These are phyloP conservation scores for Smutsia gigantea DNA, from an alignment of 2,797 vertebrate species.

Conservation along the genomic window DNA sequence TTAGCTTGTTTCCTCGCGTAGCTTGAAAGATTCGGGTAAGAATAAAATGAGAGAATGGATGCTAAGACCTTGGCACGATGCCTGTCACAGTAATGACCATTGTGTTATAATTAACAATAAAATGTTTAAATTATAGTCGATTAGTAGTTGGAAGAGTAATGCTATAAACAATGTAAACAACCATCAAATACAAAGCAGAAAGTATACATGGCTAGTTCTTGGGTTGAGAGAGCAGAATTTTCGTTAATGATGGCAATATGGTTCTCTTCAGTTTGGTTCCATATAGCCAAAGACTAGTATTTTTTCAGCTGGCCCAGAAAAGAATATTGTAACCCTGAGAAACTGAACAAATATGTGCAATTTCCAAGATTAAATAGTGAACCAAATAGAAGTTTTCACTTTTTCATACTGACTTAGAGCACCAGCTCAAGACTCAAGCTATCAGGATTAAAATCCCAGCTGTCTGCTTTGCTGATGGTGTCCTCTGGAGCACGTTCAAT, in stretches of 20 bases:
- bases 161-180: constrained; percentile 5
- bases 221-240: background rate
- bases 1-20: background rate
- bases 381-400: constrained; percentile 1
- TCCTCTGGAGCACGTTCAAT: background rate
- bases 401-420: background rate
- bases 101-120: background rate
- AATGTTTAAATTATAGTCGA: background rate
- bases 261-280: background rate
- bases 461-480: background rate
- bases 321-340: background rate
- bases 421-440: background rate
- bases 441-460: background rate
- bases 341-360: background rate
- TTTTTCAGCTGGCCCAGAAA: background rate
- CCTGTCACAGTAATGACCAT: background rate
- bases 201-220: background rate
- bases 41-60: background rate
- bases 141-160: background rate
- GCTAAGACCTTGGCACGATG: background rate
- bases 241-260: background rate
- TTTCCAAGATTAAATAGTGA: constrained; percentile 13
- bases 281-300: background rate
- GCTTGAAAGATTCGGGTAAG: background rate
- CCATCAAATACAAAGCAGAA: background rate